Base-by-base conservation (phyloP, 2,113 vertebrate genomes). In the Barbus barbus region DNA sequence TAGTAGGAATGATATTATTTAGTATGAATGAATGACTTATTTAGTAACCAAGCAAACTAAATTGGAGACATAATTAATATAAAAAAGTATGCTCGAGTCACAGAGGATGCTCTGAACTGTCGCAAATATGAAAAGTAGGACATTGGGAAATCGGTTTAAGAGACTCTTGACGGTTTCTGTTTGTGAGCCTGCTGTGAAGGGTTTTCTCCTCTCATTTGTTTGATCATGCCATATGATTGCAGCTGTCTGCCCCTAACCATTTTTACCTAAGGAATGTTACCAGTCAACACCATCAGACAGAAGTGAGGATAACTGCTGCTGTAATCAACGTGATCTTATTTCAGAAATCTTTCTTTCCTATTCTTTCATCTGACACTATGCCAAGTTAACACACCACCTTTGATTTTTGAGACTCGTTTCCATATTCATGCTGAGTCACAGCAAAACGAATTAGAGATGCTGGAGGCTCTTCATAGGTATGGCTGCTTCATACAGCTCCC, bases 111-210 rank as follows among this genome's bases (percentile, higher is more conserved):
- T 92, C 90, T 90, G 85, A 92, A 91, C 89, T 92, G 87, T 89
- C 72, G 44, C 81, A 83, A 84, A 89, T 88, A 83, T 90, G 91
- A 88, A 90, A 93, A 94, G 90, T 93, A 92, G 93, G 89, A 90
- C 93, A 88, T 89, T 87, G 78, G 84, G 65, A 91, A 88, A 83
- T 88, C 84, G 88, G 88, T 88, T 91, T 88, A 80, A 87, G 85
- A 58, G 12, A 24, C 24, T 89, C 89, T 89, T 89, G 63, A 46
- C 61, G 83, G 90, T 83, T 84, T 86, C 16, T 9, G 44, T 69
- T 84, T 51, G 36, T 6, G 11, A 85, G 72, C 84, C 86, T 86
- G 90, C 87, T 41, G 79, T 82, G 69, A 91, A 81, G 80, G 72
- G 72, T 33, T 58, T 74, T 87, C 83, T 81, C 44, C 89, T 56